Base-by-base conservation (phyloP, 2,113 vertebrate genomes). In the Pteruthius melanotis region DNA sequence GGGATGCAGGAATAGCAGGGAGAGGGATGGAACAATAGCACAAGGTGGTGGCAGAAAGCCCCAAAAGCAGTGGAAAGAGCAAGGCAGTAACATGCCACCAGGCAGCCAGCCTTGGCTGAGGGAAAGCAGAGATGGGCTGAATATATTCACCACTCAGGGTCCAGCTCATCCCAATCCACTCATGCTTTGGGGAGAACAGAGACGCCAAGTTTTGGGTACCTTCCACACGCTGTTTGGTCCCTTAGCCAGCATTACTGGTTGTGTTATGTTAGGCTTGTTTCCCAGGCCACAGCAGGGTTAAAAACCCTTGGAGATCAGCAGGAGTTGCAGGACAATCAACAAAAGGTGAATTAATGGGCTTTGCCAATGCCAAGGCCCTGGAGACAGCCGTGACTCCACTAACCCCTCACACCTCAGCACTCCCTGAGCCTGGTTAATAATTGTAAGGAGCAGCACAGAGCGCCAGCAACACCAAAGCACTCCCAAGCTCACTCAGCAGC, bases 371-470 rank as follows among this genome's bases (percentile, higher is more conserved):
- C 59, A 68, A 56, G 61, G 15, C 27, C 68, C 64, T 39, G 56
- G 33, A 63, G 33, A 64, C 11, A 89, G 35, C n/a, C 60, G 54
- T 11, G 3, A 7, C 49, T 39, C 68, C 10, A 11, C 24, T 18
- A 57, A 56, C 26, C 26, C 19, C 45, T 50, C 79, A 28, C 0
- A 0, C 16, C 21, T 18, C 35, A 68, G 80, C 69, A 64, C 49
- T 39, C 47, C 21, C 0, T 64, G 64, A 63, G 60, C 65, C 52
- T 88, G 60, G 88, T 96, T 96, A 97, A 96, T 96, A 28, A 96
- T 89, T 90, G 30, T 28, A 80, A 70, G 40, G 66, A 83, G 45
- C 28, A 70, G 35, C 52, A 39, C 27, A 47, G 33, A 60, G 33
- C 4, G 23, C 39, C 23, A 45, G 44, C 63, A 83, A 33, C 45